Percentiles rank a stretch among this genome's conserved stretches.
Conservation (phyloP, 1,140 invertebrate species). For the Anthonomus grandis region DNA sequence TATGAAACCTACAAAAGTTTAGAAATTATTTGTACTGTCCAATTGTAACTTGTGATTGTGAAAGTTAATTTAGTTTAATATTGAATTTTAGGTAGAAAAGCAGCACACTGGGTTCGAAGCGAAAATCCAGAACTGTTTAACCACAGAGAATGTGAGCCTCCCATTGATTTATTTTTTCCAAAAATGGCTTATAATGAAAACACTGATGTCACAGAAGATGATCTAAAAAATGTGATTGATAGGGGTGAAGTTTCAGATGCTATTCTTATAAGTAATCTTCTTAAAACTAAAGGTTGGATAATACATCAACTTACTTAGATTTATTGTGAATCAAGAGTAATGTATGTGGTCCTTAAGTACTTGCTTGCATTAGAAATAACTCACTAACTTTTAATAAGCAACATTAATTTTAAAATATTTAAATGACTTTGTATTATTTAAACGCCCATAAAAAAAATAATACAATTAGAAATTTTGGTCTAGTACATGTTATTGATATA, state of each 20-base stretch:
- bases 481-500: no score
- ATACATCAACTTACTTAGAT: background rate
- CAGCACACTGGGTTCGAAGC: slow-evolving; percentile 79
- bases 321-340: background rate
- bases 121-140: slow-evolving; percentile 75
- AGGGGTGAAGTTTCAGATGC: slow-evolving; percentile 65
- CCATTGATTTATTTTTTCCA: slow-evolving; percentile 68
- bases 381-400: no score
- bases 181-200: slow-evolving; percentile 66
- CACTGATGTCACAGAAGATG: slow-evolving; percentile 63
- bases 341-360: background rate
- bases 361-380: background rate
- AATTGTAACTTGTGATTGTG: no score
- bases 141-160: slow-evolving; percentile 67
- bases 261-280: slow-evolving; percentile 67
- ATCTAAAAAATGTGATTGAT: slow-evolving; percentile 62
- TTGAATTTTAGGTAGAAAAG: slow-evolving; percentile 58
- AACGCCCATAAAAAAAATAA: no score
- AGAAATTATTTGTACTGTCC: no score
- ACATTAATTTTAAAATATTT: no score
- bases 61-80: no score
- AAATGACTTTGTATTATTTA: no score
- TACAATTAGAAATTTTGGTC: no score
- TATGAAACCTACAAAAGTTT: no score
- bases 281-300: slow-evolving; percentile 57